Percentiles rank a stretch among this genome's conserved stretches.
Evolutionary conservation across 2,888 invertebrate species (phyloP).

Genomic region (Caenorhabditis drosophilae): DNA sequence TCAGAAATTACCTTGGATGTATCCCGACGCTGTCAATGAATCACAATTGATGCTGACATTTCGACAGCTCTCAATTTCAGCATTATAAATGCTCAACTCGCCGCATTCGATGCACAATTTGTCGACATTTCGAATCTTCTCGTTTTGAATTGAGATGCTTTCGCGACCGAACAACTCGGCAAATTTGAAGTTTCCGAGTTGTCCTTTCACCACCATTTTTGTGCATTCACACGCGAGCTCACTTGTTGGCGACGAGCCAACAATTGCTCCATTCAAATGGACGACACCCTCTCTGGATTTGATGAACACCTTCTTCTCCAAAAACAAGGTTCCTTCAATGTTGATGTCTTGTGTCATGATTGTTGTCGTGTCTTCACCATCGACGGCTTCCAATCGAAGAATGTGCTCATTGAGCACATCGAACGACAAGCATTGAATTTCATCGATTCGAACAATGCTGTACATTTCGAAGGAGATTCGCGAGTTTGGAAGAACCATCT

Average conservation of each 20-base stretch:
- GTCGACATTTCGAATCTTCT: slow-evolving; percentile 31
- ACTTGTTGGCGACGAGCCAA: slow-evolving; percentile 38
- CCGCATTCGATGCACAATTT: slow-evolving; percentile 37
- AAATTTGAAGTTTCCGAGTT: slow-evolving; percentile 47
- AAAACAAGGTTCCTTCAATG: slow-evolving; percentile 41
- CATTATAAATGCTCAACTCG: slow-evolving; percentile 35
- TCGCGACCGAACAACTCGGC: slow-evolving; percentile 47
- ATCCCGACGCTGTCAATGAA: slow-evolving; percentile 27
- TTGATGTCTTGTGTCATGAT: slow-evolving; percentile 34
- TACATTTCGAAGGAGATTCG: slow-evolving; percentile 39
- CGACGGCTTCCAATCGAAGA: slow-evolving; percentile 28
- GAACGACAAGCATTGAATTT: slow-evolving; percentile 26
- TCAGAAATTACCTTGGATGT: slow-evolving; percentile 18
- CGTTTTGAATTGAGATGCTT: slow-evolving; percentile 31
- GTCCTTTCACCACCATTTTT: slow-evolving; percentile 33
- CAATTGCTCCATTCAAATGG: slow-evolving; percentile 31
- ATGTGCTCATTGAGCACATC: slow-evolving; percentile 42
- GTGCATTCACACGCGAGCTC: slow-evolving; percentile 43
- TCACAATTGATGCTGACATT: slow-evolving; percentile 37
- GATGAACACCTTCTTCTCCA: slow-evolving; percentile 44
- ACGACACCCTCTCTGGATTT: slow-evolving; percentile 31
- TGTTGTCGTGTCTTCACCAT: slow-evolving; percentile 33
- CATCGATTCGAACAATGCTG: slow-evolving; percentile 24
- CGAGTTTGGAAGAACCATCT: slow-evolving; percentile 16
- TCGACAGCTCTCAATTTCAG: slow-evolving; percentile 36